A percentile compares a stretch with the other conserved stretches of the same genome.
Evolutionary conservation across 2,113 vertebrate genomes (phyloP).

Genomic region (Oophaga pumilio): DNA sequence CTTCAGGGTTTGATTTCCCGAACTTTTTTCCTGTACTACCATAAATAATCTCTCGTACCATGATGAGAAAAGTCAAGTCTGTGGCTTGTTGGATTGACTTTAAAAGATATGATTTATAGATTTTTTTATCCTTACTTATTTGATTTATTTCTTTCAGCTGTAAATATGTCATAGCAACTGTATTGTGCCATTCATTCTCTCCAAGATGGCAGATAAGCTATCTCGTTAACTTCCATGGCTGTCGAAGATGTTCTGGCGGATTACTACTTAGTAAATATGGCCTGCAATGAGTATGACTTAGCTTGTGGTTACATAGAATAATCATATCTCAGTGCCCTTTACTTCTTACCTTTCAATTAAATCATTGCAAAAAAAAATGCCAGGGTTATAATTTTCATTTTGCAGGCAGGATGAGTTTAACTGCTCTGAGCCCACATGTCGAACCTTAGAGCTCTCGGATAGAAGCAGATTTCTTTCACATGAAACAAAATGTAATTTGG

Average conservation of each 20-base stretch:
- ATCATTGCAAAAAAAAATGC: conserved; percentile 46
- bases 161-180: conserved; percentile 1
- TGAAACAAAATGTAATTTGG: conserved; percentile 59
- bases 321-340: conserved; percentile 38
- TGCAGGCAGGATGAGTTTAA: conserved; percentile 53
- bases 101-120: not conserved
- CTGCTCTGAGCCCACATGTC: conserved; percentile 37
- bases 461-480: conserved; percentile 54
- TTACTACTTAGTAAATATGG: conserved; percentile 31
- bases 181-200: not conserved
- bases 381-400: conserved; percentile 50
- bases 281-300: not conserved
- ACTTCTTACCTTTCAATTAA: conserved; percentile 54
- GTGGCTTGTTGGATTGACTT: too few species aligned
- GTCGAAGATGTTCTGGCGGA: conserved; percentile 12
- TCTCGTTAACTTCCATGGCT: not conserved
- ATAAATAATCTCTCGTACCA: too few species aligned
- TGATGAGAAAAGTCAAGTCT: too few species aligned
- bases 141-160: not conserved
- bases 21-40: too few species aligned
- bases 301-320: not conserved
- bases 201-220: not conserved
- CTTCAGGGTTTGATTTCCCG: too few species aligned
- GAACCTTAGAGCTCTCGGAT: conserved; percentile 45
- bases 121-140: not conserved